These are phyloP conservation scores for Zaprionus tsacasi DNA, from an alignment of 1,140 invertebrate species.

Conservation along the genomic window DNA sequence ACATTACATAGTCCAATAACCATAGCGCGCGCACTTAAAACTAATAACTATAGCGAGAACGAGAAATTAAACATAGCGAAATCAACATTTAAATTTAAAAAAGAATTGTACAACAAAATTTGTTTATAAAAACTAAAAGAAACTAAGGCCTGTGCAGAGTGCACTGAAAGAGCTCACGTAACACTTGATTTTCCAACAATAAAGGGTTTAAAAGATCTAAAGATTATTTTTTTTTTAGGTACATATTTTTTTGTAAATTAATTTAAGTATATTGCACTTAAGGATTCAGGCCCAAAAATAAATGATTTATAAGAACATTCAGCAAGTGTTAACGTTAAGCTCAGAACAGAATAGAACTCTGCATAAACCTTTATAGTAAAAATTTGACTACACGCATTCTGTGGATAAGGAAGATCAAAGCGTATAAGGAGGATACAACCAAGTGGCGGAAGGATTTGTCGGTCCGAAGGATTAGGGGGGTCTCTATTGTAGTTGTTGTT, in stretches of 20 bases:
- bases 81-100: slow-evolving; percentile 53
- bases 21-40: slow-evolving; percentile 61
- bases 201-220: not conserved
- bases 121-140: slow-evolving; percentile 53
- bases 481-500: slow-evolving; percentile 17
- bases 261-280: not conserved
- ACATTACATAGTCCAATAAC: slow-evolving; percentile 61
- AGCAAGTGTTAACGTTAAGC: not conserved
- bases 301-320: not conserved
- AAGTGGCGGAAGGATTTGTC: slow-evolving; percentile 26
- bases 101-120: slow-evolving; percentile 60
- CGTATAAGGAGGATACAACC: slow-evolving; percentile 25
- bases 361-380: slow-evolving; percentile 9
- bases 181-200: not conserved
- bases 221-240: not conserved
- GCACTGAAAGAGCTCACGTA: not conserved
- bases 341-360: not conserved
- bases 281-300: not conserved
- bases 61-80: slow-evolving; percentile 47
- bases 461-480: slow-evolving; percentile 33
- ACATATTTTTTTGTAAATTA: not conserved
- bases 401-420: slow-evolving; percentile 26
- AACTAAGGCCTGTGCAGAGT: not conserved
- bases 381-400: slow-evolving; percentile 45
- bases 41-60: slow-evolving; percentile 53